Evolutionary conservation across 2,113 vertebrate species (phyloP), one percentile per base, ranked within the genome.

Genomic region (Gobius niger): DNA sequence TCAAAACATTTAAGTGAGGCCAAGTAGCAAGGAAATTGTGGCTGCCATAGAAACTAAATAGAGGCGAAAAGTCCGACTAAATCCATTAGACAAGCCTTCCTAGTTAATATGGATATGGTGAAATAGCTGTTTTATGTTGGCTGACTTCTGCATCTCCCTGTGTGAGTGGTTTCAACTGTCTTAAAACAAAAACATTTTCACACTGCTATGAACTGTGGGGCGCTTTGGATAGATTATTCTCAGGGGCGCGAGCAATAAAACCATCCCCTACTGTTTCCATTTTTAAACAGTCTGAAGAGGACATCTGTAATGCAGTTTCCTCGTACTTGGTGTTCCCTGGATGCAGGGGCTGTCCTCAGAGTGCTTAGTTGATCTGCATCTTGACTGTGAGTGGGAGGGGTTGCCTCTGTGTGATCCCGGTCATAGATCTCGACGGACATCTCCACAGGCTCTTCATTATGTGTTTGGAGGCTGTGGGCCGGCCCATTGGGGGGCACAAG

Each of bases 221-320:
- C 66, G 56, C 77, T 84, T 82, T 74, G 66, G 56, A 82, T 74
- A 82, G 44, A 54, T 76, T 67, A 79, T 68, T 67, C 9, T 73
- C 5, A 44, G 78, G 75, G 56, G 74, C 72, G n/a, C 16, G 16
- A 63, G 67, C 70, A 65, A 81, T 87, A 73, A 86, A 72, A 83
- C 57, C 10, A 74, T 69, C 74, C 81, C 67, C 66, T 68, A 76
- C 67, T 76, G 61, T 85, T 88, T 86, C 84, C 72, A 82, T 88
- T 89, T 89, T 88, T 83, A 90, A 85, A 87, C 72, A 81, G 88
- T 86, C 85, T 12, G 1, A 85, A 74, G 85, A 80, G 73, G 73
- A 12, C 7, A 16, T 66, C 71, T 64, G 69, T 89, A 90, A 91
- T 88, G 83, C 80, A 88, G 44, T 90, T 90, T 87, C 75, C 80